Conservation (phyloP, 2,797 vertebrate genomes). For the Scleropages formosus region DNA sequence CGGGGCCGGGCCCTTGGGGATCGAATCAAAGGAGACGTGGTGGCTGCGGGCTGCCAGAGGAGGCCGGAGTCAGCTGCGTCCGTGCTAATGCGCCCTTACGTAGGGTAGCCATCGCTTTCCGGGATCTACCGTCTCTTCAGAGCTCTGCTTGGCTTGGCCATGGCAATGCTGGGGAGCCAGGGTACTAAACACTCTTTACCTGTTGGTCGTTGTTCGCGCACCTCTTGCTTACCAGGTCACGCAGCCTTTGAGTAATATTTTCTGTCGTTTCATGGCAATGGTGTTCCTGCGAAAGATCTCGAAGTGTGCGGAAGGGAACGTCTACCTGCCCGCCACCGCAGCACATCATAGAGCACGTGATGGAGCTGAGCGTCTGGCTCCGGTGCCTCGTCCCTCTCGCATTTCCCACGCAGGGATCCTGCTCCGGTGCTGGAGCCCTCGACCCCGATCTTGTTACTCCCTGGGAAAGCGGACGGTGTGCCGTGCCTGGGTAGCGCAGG, state of each 20-base stretch:
- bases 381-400: neutral
- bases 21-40: slow-evolving; percentile 9
- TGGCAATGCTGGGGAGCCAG: no score
- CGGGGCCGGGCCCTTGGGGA: neutral
- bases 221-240: no score
- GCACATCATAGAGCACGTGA: no score
- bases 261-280: no score
- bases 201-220: no score
- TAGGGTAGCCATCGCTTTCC: neutral
- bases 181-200: no score
- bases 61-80: slow-evolving; percentile 8
- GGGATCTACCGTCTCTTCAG: no score
- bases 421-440: neutral
- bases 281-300: neutral
- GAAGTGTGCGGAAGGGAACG: no score
- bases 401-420: neutral
- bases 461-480: neutral
- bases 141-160: no score
- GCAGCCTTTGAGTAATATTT: no score
- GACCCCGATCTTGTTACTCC: neutral
- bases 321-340: no score
- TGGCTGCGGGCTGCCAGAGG: slow-evolving; percentile 6
- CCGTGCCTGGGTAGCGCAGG: neutral
- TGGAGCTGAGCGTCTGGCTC: neutral
- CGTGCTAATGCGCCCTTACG: neutral